These are phyloP conservation scores for Samia ricini DNA, from an alignment of 1,140 invertebrate genomes.

Conservation along the genomic window DNA sequence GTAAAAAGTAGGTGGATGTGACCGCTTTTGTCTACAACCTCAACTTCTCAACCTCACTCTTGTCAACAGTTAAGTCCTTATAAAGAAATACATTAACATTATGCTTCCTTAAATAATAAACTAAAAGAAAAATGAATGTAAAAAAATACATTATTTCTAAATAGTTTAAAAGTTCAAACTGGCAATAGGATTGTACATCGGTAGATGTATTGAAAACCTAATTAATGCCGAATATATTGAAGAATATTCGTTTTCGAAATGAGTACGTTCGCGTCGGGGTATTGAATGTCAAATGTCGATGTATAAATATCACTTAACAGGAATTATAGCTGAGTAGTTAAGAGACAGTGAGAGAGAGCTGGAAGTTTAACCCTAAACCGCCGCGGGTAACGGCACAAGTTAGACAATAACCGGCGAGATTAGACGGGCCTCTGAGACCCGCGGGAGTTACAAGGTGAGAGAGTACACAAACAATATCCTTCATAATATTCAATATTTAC, in stretches of 20 bases:
- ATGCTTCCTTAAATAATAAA: no score
- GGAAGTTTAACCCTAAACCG: slow-evolving; percentile 11
- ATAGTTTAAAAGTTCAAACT: no score
- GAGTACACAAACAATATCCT: slow-evolving; percentile 15
- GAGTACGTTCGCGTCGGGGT: neutral
- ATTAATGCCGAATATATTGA: no score
- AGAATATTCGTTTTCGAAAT: neutral
- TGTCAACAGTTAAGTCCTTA: no score
- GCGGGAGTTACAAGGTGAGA: slow-evolving; percentile 2
- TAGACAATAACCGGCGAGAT: slow-evolving; percentile 45
- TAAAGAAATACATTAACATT: no score
- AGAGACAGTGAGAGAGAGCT: neutral
- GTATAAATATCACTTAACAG: slow-evolving; percentile 23
- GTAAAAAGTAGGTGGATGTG: no score
- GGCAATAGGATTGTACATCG: no score
- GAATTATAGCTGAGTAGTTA: slow-evolving; percentile 10
- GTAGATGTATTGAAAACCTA: no score
- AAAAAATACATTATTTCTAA: no score
- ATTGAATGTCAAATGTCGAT: neutral
- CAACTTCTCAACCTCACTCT: no score
- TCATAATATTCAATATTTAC: slow-evolving; percentile 17
- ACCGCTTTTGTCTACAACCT: no score
- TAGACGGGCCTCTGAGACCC: slow-evolving; percentile 19
- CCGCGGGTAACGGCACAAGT: slow-evolving; percentile 35
- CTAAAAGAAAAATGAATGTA: no score